Conservation (phyloP, 2,113 vertebrate genomes). For the Sialia sialis region DNA sequence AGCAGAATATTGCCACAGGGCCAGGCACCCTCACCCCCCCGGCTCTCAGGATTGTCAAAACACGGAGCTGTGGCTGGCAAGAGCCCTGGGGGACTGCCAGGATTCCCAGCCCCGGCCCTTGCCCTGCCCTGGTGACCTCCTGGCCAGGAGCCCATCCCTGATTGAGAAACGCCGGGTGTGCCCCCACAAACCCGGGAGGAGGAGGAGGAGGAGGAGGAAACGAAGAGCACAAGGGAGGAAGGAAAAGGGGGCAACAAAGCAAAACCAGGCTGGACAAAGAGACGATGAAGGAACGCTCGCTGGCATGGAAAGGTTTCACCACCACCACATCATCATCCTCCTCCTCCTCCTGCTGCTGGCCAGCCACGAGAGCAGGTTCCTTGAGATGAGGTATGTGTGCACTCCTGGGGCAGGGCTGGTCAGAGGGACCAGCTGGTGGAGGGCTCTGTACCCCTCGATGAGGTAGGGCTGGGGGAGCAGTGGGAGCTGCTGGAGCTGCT, state of each 20-base stretch:
- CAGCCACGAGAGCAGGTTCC: constrained; percentile 48
- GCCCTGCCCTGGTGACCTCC: constrained; percentile 42
- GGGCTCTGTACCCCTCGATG: constrained; percentile 80
- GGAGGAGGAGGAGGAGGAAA: background rate
- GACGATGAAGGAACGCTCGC: constrained; percentile 19
- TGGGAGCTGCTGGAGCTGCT: constrained; percentile 70
- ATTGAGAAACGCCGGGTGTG: constrained; percentile 71
- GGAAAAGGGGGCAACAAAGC: background rate
- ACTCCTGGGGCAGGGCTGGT: background rate
- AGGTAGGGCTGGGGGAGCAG: constrained; percentile 79
- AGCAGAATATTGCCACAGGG: background rate
- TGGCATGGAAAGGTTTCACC: constrained; percentile 3
- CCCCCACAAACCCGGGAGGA: constrained; percentile 58
- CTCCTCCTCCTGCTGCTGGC: constrained; percentile 18
- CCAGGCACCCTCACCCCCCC: background rate
- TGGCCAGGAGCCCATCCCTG: constrained; percentile 66
- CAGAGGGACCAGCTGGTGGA: constrained; percentile 84
- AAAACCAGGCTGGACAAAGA: constrained; percentile 34
- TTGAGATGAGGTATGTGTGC: constrained; percentile 72
- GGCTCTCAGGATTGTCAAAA: constrained; percentile 72
- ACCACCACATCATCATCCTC: background rate
- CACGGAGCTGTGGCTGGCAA: constrained; percentile 2
- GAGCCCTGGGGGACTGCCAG: background rate
- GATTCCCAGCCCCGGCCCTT: background rate
- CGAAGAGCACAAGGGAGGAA: background rate